Evolutionary conservation across 2,888 invertebrate species (phyloP).

Genomic region (Cataglyphis rosenhaueri): DNA sequence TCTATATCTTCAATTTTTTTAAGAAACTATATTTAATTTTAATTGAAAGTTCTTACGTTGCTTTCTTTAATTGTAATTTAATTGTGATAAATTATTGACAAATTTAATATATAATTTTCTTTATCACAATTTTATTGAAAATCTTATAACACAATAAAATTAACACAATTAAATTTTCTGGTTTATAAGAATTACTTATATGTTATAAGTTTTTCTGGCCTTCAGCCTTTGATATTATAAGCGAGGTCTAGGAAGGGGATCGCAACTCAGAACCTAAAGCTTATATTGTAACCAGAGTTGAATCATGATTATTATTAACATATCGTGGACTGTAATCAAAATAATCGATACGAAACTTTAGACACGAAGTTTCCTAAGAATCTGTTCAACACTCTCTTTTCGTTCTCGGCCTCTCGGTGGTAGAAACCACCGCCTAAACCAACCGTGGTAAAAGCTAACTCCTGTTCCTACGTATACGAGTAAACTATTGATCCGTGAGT

Average conservation of each 20-base stretch:
- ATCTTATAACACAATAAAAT: not conserved
- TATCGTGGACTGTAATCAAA: slow-evolving; percentile 4
- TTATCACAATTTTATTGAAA: no score
- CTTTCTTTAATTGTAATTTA: not conserved
- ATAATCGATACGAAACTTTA: slow-evolving; percentile 3
- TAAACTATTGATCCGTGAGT: slow-evolving; percentile 84
- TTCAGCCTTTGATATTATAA: not conserved
- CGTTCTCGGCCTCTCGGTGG: slow-evolving; percentile 10
- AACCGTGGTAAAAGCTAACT: slow-evolving; percentile 61
- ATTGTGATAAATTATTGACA: not conserved
- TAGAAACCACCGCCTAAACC: slow-evolving; percentile 65
- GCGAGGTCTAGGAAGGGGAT: not conserved
- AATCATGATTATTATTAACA: slow-evolving; percentile 22
- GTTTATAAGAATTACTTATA: not conserved
- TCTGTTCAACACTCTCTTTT: slow-evolving; percentile 25
- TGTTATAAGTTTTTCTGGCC: not conserved
- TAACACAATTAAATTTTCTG: not conserved
- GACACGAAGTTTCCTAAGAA: slow-evolving; percentile 30
- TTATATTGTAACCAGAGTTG: not conserved
- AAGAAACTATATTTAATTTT: not conserved
- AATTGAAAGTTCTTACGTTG: not conserved
- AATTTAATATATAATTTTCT: not conserved
- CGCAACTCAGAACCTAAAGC: not conserved
- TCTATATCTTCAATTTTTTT: not conserved
- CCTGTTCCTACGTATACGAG: slow-evolving; percentile 71